These are phyloP conservation scores for Varanus salvator DNA, from an alignment of 2,113 vertebrate genomes.

Conservation along the genomic window DNA sequence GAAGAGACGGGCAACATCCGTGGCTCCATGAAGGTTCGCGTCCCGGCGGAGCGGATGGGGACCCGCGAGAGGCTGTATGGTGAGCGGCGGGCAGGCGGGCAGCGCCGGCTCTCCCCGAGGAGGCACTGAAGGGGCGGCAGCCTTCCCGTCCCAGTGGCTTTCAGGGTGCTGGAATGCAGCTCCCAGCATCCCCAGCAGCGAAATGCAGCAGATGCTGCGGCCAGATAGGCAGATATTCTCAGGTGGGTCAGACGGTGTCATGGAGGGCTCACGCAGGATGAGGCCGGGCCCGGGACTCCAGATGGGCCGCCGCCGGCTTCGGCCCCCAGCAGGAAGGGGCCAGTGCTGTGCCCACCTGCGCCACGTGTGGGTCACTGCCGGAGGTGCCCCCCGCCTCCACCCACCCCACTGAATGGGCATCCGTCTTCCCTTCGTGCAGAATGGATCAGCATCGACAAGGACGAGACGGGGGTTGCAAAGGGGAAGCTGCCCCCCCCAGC, in stretches of 20 bases:
- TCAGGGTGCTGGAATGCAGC: too few relatives aligned
- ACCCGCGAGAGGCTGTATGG: constrained; percentile 95
- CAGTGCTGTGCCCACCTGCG: too few relatives aligned
- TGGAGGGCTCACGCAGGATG: too few relatives aligned
- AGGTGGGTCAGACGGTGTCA: too few relatives aligned
- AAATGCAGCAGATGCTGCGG: too few relatives aligned
- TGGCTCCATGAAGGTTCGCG: constrained; percentile 94
- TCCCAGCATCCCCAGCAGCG: too few relatives aligned
- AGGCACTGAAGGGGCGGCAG: too few relatives aligned
- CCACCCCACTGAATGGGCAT: neutral
- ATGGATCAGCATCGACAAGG: constrained; percentile 97
- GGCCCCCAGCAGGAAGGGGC: neutral
- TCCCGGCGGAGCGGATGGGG: constrained; percentile 91
- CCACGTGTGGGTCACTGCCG: neutral
- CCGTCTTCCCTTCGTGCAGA: constrained; percentile 72
- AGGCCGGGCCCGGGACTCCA: too few relatives aligned
- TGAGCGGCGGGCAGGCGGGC: constrained; percentile 44
- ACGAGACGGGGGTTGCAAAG: constrained; percentile 87
- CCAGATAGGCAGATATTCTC: too few relatives aligned
- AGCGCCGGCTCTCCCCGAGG: accelerated
- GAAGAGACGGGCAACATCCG: constrained; percentile 97
- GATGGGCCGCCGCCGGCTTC: too few relatives aligned
- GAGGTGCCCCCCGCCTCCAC: neutral
- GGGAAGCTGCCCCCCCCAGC: constrained; percentile 76
- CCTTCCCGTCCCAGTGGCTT: too few relatives aligned